Evolutionary conservation across 37 sponge, comb jelly and placozoan genomes (phyloP), one percentile per base, ranked within the genome.

Genomic region (Beroe ovata): DNA sequence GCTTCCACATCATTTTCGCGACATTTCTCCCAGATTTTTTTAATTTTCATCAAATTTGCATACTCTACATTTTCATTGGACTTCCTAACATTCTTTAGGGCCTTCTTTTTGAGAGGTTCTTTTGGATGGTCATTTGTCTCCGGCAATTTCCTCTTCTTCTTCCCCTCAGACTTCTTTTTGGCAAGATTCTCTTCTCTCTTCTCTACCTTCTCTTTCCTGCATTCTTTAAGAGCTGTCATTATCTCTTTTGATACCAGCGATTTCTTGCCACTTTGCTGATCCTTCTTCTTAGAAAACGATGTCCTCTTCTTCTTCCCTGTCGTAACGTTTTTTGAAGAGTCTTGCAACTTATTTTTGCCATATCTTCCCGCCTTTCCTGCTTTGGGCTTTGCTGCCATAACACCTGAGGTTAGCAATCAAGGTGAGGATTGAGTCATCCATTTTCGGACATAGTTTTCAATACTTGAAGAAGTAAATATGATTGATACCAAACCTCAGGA

Each of bases 361-460:
- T 77, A 77, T 77, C 32, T 77, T 21, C 84, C 84, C 20, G 84
- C 34, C 38, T 77, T 77, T 77, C 84, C 84, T 4, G 84, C 84
- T 21, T 20, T 35, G 3, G 84, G 6, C 22, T 39, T 77, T 11
- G 25, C 14, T 6, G 41, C 84, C 84, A 77, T 77, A n/a, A n/a
- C n/a, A n/a, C n/a, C n/a, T n/a, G n/a, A n/a, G n/a, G n/a, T n/a
- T n/a, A n/a, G n/a, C n/a, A n/a, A n/a, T n/a, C n/a, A n/a, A n/a
- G n/a, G n/a, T n/a, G n/a, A n/a, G n/a, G n/a, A n/a, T n/a, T n/a
- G n/a, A n/a, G n/a, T n/a, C n/a, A n/a, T n/a, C n/a, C n/a, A n/a
- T n/a, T n/a, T n/a, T n/a, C n/a, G n/a, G n/a, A n/a, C n/a, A n/a
- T n/a, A n/a, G n/a, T n/a, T n/a, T n/a, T n/a, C n/a, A n/a, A n/a